A percentile compares a stretch with the other conserved stretches of the same genome.
Conservation (phyloP, 2,113 vertebrate genomes). For the Orientallactaga bullata region DNA sequence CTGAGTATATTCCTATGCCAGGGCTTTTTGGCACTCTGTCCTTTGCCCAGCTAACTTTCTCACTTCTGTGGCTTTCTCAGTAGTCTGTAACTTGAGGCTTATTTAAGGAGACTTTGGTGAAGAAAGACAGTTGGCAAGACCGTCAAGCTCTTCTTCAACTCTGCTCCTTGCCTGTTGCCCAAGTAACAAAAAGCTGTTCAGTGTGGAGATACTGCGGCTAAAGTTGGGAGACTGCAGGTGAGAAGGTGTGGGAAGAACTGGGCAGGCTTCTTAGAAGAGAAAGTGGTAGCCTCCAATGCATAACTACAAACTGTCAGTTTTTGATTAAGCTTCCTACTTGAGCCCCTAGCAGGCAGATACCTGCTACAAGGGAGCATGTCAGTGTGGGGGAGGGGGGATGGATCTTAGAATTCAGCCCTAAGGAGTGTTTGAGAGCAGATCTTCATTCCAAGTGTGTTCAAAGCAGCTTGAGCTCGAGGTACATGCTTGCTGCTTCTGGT, state of each 20-base stretch:
- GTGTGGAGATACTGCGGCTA: background rate
- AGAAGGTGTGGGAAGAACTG: background rate
- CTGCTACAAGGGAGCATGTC: no score
- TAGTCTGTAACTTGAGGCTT: background rate
- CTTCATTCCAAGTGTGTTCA: no score
- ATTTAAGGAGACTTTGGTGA: background rate
- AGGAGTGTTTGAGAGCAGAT: no score
- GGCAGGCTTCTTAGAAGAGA: background rate
- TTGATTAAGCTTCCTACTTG: no score
- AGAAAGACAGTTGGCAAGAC: background rate
- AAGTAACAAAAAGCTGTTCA: background rate
- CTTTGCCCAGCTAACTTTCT: background rate
- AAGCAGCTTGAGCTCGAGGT: no score
- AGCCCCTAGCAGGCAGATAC: no score
- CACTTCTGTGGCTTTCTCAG: background rate
- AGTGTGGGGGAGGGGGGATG: no score
- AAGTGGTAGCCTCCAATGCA: background rate
- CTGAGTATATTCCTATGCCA: background rate
- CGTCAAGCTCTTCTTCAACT: background rate
- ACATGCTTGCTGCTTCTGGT: no score
- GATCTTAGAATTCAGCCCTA: no score
- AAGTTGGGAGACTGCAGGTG: background rate
- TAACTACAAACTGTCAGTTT: no score
- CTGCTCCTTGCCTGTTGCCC: background rate
- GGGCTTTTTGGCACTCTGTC: background rate